A percentile compares a stretch with the other conserved stretches of the same genome.
phyloP scores from a whole-genome alignment of 2,797 vertebrate species.

The Sebastes variabilis region DNA sequence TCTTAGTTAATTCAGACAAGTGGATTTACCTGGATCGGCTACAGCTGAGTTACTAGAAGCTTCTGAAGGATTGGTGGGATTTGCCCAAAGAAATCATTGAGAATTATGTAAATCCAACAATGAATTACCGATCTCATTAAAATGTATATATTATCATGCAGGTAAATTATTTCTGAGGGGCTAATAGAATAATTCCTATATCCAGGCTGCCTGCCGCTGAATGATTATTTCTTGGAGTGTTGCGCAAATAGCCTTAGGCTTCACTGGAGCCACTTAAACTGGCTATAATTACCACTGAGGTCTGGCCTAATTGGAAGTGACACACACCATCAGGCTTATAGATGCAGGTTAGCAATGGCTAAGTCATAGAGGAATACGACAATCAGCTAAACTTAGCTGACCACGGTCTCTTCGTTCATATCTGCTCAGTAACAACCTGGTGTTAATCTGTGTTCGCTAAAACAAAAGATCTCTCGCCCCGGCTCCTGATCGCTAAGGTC shows the following conservation, averaged over 20 bases:
- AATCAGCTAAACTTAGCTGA: conserved; percentile 6
- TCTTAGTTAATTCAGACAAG: conserved; percentile 51
- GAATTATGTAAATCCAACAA: neutral
- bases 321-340: conserved; percentile 82
- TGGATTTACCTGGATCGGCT: conserved; percentile 53
- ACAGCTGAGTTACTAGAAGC: conserved; percentile 22
- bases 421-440: conserved; percentile 18
- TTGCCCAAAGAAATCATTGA: neutral
- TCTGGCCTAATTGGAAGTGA: conserved; percentile 84
- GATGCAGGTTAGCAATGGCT: conserved; percentile 25
- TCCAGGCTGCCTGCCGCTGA: neutral
- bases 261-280: conserved; percentile 70
- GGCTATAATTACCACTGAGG: conserved; percentile 74
- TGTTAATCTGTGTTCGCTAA: conserved; percentile 39
- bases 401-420: conserved; percentile 5
- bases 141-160: neutral
- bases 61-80: conserved; percentile 1
- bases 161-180: conserved; percentile 5
- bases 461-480: conserved; percentile 33
- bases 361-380: conserved; percentile 26
- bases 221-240: conserved; percentile 60
- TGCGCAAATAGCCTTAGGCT: conserved; percentile 57
- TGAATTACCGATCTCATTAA: neutral
- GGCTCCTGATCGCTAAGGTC: conserved; percentile 26
- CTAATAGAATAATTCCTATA: neutral